Conservation (phyloP, 2,888 invertebrate species). For the Xylophagus ater region DNA sequence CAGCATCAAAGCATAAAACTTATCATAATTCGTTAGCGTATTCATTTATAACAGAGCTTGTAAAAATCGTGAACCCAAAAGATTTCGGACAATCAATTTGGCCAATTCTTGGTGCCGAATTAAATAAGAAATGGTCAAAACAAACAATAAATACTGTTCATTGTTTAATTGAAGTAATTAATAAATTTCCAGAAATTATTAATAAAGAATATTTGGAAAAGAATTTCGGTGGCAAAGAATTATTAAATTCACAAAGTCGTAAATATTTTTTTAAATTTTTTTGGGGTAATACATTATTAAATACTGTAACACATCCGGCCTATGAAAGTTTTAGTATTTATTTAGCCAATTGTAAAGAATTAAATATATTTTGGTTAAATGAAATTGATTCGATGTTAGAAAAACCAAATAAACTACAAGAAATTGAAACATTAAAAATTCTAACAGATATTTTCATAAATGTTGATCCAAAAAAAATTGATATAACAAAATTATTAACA, state of each 20-base stretch:
- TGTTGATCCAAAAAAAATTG: constrained; percentile 39
- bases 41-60: constrained; percentile 49
- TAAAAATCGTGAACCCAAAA: constrained; percentile 44
- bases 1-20: constrained; percentile 23
- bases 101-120: constrained; percentile 48
- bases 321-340: constrained; percentile 48
- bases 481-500: constrained; percentile 48
- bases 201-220: constrained; percentile 46
- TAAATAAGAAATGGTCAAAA: constrained; percentile 51
- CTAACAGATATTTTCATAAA: constrained; percentile 45
- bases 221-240: constrained; percentile 44
- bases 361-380: constrained; percentile 47
- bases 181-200: constrained; percentile 42
- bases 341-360: constrained; percentile 43
- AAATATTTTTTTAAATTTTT: constrained; percentile 47
- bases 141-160: constrained; percentile 55
- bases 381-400: constrained; percentile 40
- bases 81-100: constrained; percentile 48
- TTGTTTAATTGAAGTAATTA: constrained; percentile 41
- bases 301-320: constrained; percentile 50
- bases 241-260: constrained; percentile 49
- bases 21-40: constrained; percentile 40
- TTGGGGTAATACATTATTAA: constrained; percentile 41
- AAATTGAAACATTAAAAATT: constrained; percentile 49
- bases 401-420: constrained; percentile 48